Evolutionary conservation across 2,888 invertebrate genomes (phyloP), one percentile per base, ranked within the genome.

Genomic region (Eristalis arbustorum): DNA sequence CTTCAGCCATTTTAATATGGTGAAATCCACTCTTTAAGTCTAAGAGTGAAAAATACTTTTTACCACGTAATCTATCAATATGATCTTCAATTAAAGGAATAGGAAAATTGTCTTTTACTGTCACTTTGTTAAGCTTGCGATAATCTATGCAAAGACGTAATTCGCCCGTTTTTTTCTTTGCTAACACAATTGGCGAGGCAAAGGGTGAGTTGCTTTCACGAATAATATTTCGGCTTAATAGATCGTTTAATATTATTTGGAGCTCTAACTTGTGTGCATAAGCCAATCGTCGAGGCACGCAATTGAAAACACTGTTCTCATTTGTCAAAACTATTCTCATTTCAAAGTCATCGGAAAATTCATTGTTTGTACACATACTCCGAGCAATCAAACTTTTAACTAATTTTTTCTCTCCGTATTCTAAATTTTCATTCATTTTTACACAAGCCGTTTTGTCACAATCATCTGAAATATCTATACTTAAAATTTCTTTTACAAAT

Each of bases 301-400:
- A 82, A 72, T 77, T 69, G 31, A 77, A 82, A 76, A 59, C 57
- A 71, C 62, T 76, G 18, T 71, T 78, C 59, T 18, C 4, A 25
- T 78, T 23, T 2, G 71, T 71, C 3, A 72, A 49, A 31, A 49
- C 18, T 31, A 78, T 72, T 72, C 66, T 72, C 59, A 78, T 78
- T 56, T 59, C 71, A 66, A 34, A 77, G 57, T 77, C 31, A 37
- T 63, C 37, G 34, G 10, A 1, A 49, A 62, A 34, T 4, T 6
- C 4, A 8, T 59, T n/a, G 28, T 42, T 23, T 2, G 37, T 57
- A 6, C 31, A n/a, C 14, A 14, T 13, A 57, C 40, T 71, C 10
- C 77, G 10, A 8, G 28, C 57, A 63, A 78, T 40, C 57, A 77
- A 71, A 31, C 34, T 71, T 59, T 3, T 56, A 6, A 77, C 18